Evolutionary conservation across 2,113 vertebrate species (phyloP), one percentile per base, ranked within the genome.

Genomic region (Caloenas nicobarica): DNA sequence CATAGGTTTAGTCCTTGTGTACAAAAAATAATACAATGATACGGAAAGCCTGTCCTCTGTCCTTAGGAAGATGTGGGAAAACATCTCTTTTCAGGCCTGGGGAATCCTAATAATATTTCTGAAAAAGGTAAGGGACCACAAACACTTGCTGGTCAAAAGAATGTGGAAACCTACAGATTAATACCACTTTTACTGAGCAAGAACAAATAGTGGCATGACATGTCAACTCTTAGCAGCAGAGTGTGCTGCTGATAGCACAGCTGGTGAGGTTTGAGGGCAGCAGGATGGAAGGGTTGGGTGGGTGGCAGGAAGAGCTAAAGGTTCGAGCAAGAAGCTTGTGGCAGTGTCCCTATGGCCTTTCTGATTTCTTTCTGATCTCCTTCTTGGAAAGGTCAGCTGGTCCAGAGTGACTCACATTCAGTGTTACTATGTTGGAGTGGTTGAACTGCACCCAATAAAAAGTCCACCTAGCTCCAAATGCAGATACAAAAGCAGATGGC

Each of bases 241-340:
- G 10, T 11, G 4, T 29, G 28, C 6, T 69, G 18, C 48, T 74
- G 26, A 24, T 15, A 31, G 36, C 48, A 64, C 38, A 51, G 28
- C 22, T 64, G 42, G 38, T 42, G 57, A 19, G 0, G 6, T 44
- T 16, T 44, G 38, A 56, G 38, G 16, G 38, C 10, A 71, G 36
- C 23, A 56, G 31, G 26, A 36, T 44, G 46, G 60, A 69, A 87
- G 10, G n/a, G 4, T 22, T 81, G 28, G 7, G 16, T 44, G 40
- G 15, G 26, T 61, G 15, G 8, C 22, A 78, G 29, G 17, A 70
- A 69, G 38, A 72, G 5, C 4, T 25, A 87, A 86, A 81, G 18
- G 0, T 8, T 81, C 22, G 13, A 77, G 11, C 2, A 81, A 81
- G 7, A 89, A 24, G 16, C 25, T 60, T 0, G 0, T 73, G 33